Percentiles rank a stretch among this genome's conserved stretches.
Conservation (phyloP, 35 echinoderm and acorn worm species). For the Chiridota heheva region DNA sequence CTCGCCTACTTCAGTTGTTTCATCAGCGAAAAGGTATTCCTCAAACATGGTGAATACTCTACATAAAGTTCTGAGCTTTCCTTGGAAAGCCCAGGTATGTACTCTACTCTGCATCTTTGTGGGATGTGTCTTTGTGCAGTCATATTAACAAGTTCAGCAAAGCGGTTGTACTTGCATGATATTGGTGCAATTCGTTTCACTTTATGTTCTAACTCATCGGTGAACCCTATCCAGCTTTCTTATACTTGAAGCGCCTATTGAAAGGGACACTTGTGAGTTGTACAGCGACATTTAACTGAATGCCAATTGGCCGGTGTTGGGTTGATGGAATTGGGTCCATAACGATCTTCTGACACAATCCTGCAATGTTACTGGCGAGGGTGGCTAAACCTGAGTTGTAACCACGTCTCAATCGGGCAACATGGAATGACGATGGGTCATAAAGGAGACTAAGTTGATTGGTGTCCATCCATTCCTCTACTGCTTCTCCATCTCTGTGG, state of each 20-base stretch:
- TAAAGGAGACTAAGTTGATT: slow-evolving; percentile 43
- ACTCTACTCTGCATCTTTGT: background rate
- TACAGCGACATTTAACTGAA: slow-evolving; percentile 31
- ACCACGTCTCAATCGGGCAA: slow-evolving; percentile 25
- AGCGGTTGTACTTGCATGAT: background rate
- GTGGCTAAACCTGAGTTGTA: slow-evolving; percentile 51
- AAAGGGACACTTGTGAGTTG: slow-evolving; percentile 1
- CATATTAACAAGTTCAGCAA: background rate
- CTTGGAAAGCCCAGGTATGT: slow-evolving; percentile 21
- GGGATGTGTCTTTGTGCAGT: slow-evolving; percentile 1
- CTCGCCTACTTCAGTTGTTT: background rate
- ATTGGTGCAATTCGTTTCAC: background rate
- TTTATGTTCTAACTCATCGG: slow-evolving; percentile 21
- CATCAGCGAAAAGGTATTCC: background rate
- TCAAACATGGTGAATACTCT: slow-evolving; percentile 9
- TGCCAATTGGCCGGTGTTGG: slow-evolving; percentile 54
- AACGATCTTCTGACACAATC: slow-evolving; percentile 14
- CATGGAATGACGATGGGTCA: slow-evolving; percentile 48
- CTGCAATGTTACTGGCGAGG: background rate
- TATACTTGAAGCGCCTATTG: slow-evolving; percentile 42
- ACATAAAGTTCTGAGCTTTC: background rate
- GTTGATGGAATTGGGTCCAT: slow-evolving; percentile 27
- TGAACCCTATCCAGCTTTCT: slow-evolving; percentile 43
- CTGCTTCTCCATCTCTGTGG: slow-evolving; percentile 45
- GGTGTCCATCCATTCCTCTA: slow-evolving; percentile 34